phyloP scores from a whole-genome alignment of 2,113 vertebrate species.

The zebrafish (Danio rerio) region GRCz12tu NC_133184.1:34969001-34969500 shows the following conservation, averaged over 20 bases:
- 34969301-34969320: neutral
- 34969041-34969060: no score
- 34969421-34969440: neutral
- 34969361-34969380: neutral
- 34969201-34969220: neutral
- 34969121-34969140: no score
- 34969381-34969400: neutral
- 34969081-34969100: no score
- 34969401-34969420: constrained; percentile 4
- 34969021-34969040: no score
- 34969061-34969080: no score
- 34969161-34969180: neutral
- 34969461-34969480: neutral
- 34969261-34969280: neutral
- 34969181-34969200: neutral
- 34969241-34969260: neutral
- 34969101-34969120: no score
- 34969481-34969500: constrained; percentile 1
- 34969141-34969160: no score
- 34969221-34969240: neutral
- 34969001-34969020: no score
- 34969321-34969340: neutral
- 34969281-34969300: neutral
- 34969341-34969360: neutral
- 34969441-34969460: neutral